These are phyloP conservation scores for Cynocephalus volans DNA, from an alignment of 2,113 vertebrate species.

Conservation along the genomic window DNA sequence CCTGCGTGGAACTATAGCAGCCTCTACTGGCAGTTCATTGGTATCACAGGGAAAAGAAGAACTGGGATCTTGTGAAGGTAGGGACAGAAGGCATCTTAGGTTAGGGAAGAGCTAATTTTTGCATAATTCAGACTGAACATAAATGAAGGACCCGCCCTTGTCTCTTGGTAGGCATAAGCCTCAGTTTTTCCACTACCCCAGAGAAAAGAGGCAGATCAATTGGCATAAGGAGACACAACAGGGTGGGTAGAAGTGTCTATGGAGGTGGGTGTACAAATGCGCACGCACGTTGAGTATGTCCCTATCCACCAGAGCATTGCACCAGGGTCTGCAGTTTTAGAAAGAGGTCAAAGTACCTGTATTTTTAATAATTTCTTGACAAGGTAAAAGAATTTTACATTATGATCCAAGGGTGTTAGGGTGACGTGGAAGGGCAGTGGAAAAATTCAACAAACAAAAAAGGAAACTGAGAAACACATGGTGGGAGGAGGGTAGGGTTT, in stretches of 20 bases:
- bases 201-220: not conserved
- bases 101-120: slow-evolving; percentile 23
- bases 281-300: not conserved
- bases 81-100: not conserved
- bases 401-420: slow-evolving; percentile 77
- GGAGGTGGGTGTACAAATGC: not conserved
- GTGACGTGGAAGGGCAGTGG: slow-evolving; percentile 67
- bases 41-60: not conserved
- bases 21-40: slow-evolving; percentile 80
- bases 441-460: slow-evolving; percentile 84
- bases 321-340: slow-evolving; percentile 80
- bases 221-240: not conserved
- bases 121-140: slow-evolving; percentile 1
- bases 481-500: slow-evolving; percentile 67
- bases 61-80: not conserved
- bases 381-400: slow-evolving; percentile 90
- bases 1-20: not conserved
- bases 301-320: slow-evolving; percentile 72
- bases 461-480: slow-evolving; percentile 86
- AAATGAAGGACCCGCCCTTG: slow-evolving; percentile 31
- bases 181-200: slow-evolving; percentile 51
- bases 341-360: slow-evolving; percentile 90
- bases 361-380: slow-evolving; percentile 90
- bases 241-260: not conserved
- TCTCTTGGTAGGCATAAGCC: slow-evolving; percentile 17